Evolutionary conservation across 2,888 invertebrate genomes (phyloP), one percentile per base, ranked within the genome.

Genomic region (Unio pictorum): DNA sequence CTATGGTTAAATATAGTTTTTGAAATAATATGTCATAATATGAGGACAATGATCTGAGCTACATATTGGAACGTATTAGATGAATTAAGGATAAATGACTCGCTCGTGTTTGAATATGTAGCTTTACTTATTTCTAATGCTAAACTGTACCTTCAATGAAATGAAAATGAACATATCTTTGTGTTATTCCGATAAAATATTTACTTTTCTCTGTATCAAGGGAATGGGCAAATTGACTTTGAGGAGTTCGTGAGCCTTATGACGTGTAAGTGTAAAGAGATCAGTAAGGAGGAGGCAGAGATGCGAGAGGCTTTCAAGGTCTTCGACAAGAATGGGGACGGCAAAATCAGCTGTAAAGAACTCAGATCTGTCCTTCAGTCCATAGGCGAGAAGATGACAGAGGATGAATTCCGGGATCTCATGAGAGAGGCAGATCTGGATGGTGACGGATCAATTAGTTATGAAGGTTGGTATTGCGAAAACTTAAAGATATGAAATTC

Each of bases 241-340:
- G 69, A 70, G n/a, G 75, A 75, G 55, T 75, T 75, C 58, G 73
- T 75, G 0, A 70, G 68, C 20, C 45, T 75, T 64, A 75, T 75
- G 75, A 71, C 72, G 54, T 69, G 69, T 64, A 75, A 75, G 67
- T 71, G 68, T 28, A 58, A 61, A 55, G 68, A 68, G 45, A 66
- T 72, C 63, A 64, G 68, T 69, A 70, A 68, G 66, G 75, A 75
- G 20, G 75, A 75, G 58, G 23, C 65, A 8, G 75, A 75, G 30
- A 66, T 75, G 58, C 57, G 73, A 61, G 73, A 73, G 55, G 73
- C 74, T 30, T 71, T 75, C n/a, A 69, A 73, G 66, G 75, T 75
- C 18, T 75, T 75, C 55, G 75, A 75, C 63, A 69, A 67, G 67
- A 72, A 75, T 64, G 75, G 75, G 23, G 75, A 75, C 58, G 75